These are phyloP conservation scores for Thalpophila matura DNA, from an alignment of 2,888 invertebrate species.

Conservation along the genomic window DNA sequence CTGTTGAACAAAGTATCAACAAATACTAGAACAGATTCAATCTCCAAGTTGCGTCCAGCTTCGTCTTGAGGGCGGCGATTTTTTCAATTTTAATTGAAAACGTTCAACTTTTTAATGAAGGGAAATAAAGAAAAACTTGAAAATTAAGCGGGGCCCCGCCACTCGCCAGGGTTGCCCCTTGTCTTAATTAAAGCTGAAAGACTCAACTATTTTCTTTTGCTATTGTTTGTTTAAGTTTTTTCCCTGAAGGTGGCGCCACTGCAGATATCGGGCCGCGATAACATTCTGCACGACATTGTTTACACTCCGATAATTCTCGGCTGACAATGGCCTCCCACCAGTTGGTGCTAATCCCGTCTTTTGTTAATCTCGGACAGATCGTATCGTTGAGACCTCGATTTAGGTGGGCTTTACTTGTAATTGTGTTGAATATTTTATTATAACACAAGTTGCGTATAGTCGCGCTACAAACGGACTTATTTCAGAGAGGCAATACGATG, in stretches of 20 bases:
- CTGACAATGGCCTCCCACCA: constrained; percentile 27
- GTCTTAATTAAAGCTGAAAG: constrained; percentile 75
- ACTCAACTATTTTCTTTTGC: constrained; percentile 71
- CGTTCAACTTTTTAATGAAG: constrained; percentile 82
- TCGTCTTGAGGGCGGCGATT: constrained; percentile 51
- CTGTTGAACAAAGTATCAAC: constrained; percentile 47
- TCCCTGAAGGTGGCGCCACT: constrained; percentile 26
- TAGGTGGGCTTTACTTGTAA: constrained; percentile 44
- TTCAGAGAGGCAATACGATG: neutral
- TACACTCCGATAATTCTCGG: constrained; percentile 23
- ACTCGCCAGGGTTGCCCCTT: constrained; percentile 58
- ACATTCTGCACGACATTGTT: constrained; percentile 33
- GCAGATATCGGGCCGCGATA: constrained; percentile 59
- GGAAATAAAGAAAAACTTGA: constrained; percentile 74
- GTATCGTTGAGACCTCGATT: constrained; percentile 34
- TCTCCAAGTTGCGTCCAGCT: constrained; percentile 47
- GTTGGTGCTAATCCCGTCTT: constrained; percentile 35
- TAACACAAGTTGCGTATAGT: constrained; percentile 6
- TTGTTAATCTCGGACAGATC: constrained; percentile 55
- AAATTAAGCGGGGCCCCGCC: constrained; percentile 63
- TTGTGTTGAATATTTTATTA: constrained; percentile 34
- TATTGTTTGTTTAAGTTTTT: constrained; percentile 69
- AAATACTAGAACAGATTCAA: constrained; percentile 54
- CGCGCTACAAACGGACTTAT: neutral
- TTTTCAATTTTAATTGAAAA: constrained; percentile 80